Base-by-base conservation (phyloP, 1,140 invertebrate species). In the Aphelinus certus region DNA sequence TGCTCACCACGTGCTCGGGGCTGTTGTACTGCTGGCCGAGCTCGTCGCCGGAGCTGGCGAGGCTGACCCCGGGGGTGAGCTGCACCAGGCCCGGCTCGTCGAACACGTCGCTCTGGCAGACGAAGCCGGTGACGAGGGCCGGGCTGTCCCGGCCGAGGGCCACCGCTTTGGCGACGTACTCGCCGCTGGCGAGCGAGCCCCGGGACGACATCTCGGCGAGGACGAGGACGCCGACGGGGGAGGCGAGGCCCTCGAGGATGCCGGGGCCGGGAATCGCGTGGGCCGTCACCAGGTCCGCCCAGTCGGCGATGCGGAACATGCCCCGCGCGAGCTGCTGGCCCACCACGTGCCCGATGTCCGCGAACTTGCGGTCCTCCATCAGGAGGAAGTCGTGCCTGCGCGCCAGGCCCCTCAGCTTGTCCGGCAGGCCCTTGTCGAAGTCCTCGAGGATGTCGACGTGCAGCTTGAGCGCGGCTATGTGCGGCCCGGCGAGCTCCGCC, bases 311-410 rank as follows among this genome's bases (percentile, higher is more conserved):
- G 81, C 91, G 91, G 81, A 93, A 94, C 1, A 95, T 68, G 0
- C 96, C 96, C 70, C 91, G 89, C 6, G 85, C 87, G 82, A 94
- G 95, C 83, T 99, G 97, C 66, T 93, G 82, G 2, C 91, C 87
- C 0, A 97, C 96, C 2, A 96, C 98, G 81, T 96, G 93, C 0
- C 97, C 97, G 86, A 98, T 98, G 88, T 99, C 98, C 53, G 93
- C 95, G 89, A 96, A 98, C 87, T 99, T 99, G 80, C 97, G 92
- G 83, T 99, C 98, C 89, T 99, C 98, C 90, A 99, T 93, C n/a
- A 99, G 88, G 3, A 99, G 79, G 84, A 99, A 99, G 73, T 97
- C 92, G 79, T 95, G 92, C 78, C 92, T 92, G 26, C 88, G 82
- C 5, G 97, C 91, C 48, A 98, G 80, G 42, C 90, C 80, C 78